phyloP scores from a whole-genome alignment of 2,797 vertebrate species.

The Periparus ater region DNA sequence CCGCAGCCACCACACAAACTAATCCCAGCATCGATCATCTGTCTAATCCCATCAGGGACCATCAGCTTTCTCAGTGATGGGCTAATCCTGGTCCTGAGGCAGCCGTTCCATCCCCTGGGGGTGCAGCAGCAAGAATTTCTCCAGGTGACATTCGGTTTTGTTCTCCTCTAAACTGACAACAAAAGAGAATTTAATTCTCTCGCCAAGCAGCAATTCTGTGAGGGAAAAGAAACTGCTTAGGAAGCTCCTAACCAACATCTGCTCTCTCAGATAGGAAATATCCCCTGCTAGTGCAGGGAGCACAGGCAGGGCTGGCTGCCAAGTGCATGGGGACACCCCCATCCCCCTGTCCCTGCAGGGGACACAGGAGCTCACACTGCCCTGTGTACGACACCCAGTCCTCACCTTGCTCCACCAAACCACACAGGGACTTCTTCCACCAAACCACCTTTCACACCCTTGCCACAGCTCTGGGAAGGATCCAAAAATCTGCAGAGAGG shows the following conservation, averaged over 20 bases:
- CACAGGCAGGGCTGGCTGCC: not conserved
- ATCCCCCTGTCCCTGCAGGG: not conserved
- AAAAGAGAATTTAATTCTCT: slow-evolving; percentile 52
- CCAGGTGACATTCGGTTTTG: slow-evolving; percentile 34
- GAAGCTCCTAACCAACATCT: slow-evolving; percentile 40
- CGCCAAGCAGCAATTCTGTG: not conserved
- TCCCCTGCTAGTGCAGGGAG: not conserved
- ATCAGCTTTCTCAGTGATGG: not conserved
- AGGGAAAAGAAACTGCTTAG: slow-evolving; percentile 47
- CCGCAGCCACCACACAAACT: fast-evolving
- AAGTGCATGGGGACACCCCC: not conserved
- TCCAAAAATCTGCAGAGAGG: not conserved
- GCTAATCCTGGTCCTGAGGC: not conserved
- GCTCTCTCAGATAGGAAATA: slow-evolving; percentile 50
- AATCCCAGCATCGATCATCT: not conserved
- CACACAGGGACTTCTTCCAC: not conserved
- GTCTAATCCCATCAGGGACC: not conserved
- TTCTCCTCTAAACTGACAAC: slow-evolving; percentile 3
- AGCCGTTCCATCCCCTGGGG: not conserved
- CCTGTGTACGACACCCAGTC: fast-evolving
- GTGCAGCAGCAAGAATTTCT: not conserved
- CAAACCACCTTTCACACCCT: not conserved
- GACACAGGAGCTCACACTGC: not conserved
- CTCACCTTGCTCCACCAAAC: not conserved
- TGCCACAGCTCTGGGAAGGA: not conserved